These are phyloP conservation scores for Tipula vernalis DNA, from an alignment of 2,888 invertebrate genomes.

Conservation along the genomic window DNA sequence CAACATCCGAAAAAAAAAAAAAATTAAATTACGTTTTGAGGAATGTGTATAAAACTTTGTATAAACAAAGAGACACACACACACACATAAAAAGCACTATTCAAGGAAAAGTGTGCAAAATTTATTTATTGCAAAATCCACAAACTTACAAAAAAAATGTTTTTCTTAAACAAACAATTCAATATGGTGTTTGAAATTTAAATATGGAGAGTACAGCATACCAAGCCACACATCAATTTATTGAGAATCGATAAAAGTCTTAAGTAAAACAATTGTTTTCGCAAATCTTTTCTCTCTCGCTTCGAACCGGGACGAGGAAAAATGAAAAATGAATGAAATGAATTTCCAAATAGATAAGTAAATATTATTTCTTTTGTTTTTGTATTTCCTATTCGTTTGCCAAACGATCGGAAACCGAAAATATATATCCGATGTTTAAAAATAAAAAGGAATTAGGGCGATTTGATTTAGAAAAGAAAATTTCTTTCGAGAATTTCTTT, in stretches of 20 bases:
- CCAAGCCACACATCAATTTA: neutral
- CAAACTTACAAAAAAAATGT: neutral
- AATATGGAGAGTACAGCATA: neutral
- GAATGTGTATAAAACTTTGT: neutral
- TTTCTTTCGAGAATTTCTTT: too few relatives aligned
- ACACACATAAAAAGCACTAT: neutral
- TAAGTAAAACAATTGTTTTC: neutral
- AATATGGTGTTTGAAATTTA: neutral
- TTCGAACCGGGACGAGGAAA: neutral
- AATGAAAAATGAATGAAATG: neutral
- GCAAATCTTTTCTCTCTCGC: neutral
- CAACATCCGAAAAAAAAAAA: neutral
- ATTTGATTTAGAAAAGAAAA: neutral
- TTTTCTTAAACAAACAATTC: neutral
- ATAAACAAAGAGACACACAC: neutral
- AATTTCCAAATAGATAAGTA: neutral
- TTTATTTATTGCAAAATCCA: neutral
- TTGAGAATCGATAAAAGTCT: neutral
- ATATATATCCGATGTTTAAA: neutral
- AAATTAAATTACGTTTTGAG: neutral
- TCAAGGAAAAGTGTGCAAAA: neutral
- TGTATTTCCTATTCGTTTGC: neutral
- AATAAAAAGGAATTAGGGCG: neutral
- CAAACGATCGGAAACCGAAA: neutral
- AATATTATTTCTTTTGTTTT: neutral